Evolutionary conservation across 2,113 vertebrate species (phyloP).

Genomic region (Jacana jacana): DNA sequence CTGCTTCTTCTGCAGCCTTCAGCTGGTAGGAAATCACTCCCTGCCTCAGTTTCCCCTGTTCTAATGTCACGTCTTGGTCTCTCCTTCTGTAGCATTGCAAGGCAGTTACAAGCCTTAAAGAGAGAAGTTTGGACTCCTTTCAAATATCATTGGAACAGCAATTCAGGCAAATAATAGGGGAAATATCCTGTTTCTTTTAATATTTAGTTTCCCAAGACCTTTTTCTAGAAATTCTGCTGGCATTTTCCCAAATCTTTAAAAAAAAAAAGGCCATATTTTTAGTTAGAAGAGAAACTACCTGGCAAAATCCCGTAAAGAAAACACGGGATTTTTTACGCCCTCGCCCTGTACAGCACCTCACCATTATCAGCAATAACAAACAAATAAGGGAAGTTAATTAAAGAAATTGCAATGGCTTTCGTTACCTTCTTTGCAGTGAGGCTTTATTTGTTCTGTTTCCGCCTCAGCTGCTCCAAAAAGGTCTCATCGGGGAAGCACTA

Average conservation of each 20-base stretch:
- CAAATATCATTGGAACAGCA: neutral
- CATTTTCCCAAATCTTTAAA: neutral
- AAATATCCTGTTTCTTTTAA: neutral
- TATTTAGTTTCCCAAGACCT: rapidly evolving
- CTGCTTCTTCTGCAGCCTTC: neutral
- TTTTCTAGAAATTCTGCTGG: neutral
- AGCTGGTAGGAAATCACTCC: rapidly evolving
- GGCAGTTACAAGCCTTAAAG: neutral
- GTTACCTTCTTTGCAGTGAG: neutral
- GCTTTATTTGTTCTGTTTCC: neutral
- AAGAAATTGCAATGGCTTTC: neutral
- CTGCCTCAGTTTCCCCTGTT: neutral
- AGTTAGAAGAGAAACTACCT: neutral
- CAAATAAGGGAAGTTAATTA: neutral
- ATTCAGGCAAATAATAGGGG: neutral
- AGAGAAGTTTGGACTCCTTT: neutral
- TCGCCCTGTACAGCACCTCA: neutral
- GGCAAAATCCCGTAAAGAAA: neutral
- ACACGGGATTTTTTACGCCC: neutral
- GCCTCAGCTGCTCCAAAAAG: neutral
- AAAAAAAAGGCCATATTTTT: neutral
- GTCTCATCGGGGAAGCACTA: neutral
- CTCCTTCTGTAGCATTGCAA: neutral
- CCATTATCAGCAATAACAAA: neutral
- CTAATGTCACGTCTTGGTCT: neutral